Percentiles rank a stretch among this genome's conserved stretches.
These are phyloP conservation scores for Crossocerus cetratus DNA, from an alignment of 2,888 invertebrate species.

Conservation along the genomic window DNA sequence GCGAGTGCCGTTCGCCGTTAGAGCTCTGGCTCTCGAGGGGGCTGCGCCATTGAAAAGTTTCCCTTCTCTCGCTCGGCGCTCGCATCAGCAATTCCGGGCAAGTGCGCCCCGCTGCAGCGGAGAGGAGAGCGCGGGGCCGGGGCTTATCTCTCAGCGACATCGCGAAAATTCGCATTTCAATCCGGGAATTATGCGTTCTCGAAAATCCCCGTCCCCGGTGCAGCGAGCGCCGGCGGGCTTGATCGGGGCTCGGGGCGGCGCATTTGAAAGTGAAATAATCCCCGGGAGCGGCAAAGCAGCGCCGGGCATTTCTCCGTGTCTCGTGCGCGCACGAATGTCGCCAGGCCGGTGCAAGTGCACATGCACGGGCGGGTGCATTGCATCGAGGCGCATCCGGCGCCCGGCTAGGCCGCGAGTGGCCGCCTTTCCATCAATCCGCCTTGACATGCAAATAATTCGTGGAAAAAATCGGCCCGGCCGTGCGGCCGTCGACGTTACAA, in stretches of 20 bases:
- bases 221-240: constrained; percentile 22
- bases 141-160: constrained; percentile 46
- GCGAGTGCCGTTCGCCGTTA: no score
- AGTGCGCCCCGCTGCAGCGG: no score
- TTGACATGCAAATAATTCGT: constrained; percentile 72
- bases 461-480: constrained; percentile 60
- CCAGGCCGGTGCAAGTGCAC: constrained; percentile 14
- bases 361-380: constrained; percentile 3
- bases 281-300: constrained; percentile 30
- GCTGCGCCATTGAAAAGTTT: neutral
- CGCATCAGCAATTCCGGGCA: neutral
- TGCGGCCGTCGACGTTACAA: constrained; percentile 66
- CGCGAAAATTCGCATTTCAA: constrained; percentile 58
- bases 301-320: constrained; percentile 62
- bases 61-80: neutral
- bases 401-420: constrained; percentile 32
- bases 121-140: no score
- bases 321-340: neutral
- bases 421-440: constrained; percentile 67
- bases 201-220: constrained; percentile 33
- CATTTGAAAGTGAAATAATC: constrained; percentile 72
- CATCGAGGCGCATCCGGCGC: constrained; percentile 40
- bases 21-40: neutral
- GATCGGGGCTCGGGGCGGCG: constrained; percentile 45
- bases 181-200: constrained; percentile 54